Base-by-base conservation (phyloP, 2,888 invertebrate species). In the Psylliodes chrysocephalus region DNA sequence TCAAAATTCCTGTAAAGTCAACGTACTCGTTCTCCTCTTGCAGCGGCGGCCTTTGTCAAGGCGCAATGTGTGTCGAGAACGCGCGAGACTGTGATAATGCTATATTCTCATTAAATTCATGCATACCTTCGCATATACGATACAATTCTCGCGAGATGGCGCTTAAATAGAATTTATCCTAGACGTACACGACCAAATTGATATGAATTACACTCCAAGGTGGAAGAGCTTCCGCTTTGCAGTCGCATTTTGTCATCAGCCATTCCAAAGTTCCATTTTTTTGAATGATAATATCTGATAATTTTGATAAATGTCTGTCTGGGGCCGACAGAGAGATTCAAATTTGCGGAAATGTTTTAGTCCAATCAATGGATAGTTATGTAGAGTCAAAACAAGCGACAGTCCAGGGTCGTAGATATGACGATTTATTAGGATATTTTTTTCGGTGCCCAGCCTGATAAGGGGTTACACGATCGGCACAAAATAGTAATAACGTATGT, bases 161-260 rank as follows among this genome's bases (percentile, higher is more conserved):
- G 46, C 22, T 57, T 47, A 35, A 47, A 57, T 18, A 35, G 15
- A 47, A 47, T 57, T 57, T 57, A 57, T 57, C 57, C 57, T 47
- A 38, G 57, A 57, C n/a, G 33, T 47, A 33, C 47, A 22, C 22
- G 8, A 15, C 22, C 47, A 57, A 57, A 57, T 57, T 57, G 47
- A 57, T 47, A 57, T 57, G 35, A 57, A 57, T 57, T 57, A 57
- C 33, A 57, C 57, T 33, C 57, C 10, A 4, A 57, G 57, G 57
- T 38, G 8, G 28, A 35, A 2, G 12, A 33, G 33, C 33, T 33
- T 5, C 2, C 3, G 2, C 10, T 35, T 12, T 14, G 14, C 4
- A 5, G 35, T 14, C 35, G 35, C 5, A 14, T 10, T 35, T 35
- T 35, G 35, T 35, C 35, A 35, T 8, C 35, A 12, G 14, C 14